Conservation (phyloP, 2,113 vertebrate genomes). For the Sakesphorus luctuosus region DNA sequence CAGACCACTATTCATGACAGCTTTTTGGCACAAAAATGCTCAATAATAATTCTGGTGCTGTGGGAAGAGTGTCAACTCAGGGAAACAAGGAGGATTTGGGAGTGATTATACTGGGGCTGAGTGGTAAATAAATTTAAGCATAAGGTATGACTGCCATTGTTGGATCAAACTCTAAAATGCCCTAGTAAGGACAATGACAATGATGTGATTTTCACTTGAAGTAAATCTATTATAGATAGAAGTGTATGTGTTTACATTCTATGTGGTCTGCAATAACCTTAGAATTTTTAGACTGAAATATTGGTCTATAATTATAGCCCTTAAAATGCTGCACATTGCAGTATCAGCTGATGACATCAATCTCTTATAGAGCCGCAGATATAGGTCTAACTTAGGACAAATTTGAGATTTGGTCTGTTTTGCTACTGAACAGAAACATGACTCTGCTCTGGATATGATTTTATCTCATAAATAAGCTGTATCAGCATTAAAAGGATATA, state of each 20-base stretch:
- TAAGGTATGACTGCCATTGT: background rate
- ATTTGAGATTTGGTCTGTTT: background rate
- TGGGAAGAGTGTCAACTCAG: background rate
- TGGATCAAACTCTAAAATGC: background rate
- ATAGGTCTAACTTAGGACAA: background rate
- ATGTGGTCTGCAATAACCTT: background rate
- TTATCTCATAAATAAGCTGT: background rate
- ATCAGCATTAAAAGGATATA: background rate
- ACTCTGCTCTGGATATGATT: background rate
- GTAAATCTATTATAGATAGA: background rate
- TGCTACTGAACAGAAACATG: background rate
- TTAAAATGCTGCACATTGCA: background rate
- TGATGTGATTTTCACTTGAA: background rate
- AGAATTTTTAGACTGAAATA: background rate
- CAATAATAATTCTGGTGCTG: background rate
- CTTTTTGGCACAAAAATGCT: background rate
- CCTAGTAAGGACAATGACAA: background rate
- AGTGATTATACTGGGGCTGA: background rate
- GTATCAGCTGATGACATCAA: background rate
- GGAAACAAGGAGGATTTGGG: background rate
- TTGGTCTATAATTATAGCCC: background rate
- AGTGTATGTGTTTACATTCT: background rate
- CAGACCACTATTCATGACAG: background rate
- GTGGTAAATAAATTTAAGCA: background rate
- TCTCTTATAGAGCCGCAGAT: background rate